phyloP scores from a whole-genome alignment of 2,888 invertebrate species.

The Panzeria rudis region DNA sequence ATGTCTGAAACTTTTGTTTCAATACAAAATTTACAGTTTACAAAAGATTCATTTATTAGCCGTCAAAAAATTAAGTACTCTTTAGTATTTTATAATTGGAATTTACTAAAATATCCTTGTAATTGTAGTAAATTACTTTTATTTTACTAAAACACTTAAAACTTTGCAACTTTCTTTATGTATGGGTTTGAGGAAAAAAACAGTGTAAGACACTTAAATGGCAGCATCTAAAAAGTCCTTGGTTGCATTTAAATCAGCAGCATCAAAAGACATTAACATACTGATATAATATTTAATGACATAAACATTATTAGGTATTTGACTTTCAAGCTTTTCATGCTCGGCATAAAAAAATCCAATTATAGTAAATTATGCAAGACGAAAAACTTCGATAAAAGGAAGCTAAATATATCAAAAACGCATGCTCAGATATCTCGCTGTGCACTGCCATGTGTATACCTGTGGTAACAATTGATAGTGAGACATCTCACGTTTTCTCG shows the following conservation, averaged over 20 bases:
- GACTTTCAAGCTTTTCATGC: too few species aligned
- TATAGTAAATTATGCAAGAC: too few species aligned
- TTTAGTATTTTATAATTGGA: slow-evolving; percentile 11
- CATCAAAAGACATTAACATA: background rate
- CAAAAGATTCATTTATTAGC: background rate
- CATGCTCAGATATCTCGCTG: too few species aligned
- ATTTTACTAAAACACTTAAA: slow-evolving; percentile 57
- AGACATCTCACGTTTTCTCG: too few species aligned
- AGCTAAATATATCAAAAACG: too few species aligned
- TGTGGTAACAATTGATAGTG: too few species aligned
- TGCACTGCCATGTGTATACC: too few species aligned
- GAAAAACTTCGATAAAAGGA: too few species aligned
- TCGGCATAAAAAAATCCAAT: too few species aligned
- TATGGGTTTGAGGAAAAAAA: slow-evolving; percentile 3
- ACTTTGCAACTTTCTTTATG: slow-evolving; percentile 22
- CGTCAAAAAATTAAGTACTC: background rate
- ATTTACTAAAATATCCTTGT: slow-evolving; percentile 32
- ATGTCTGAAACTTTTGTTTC: too few species aligned
- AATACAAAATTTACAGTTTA: background rate
- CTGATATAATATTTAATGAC: background rate
- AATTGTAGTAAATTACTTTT: slow-evolving; percentile 57
- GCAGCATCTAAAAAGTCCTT: slow-evolving; percentile 26
- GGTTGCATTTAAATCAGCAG: slow-evolving; percentile 24
- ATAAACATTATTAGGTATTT: too few species aligned
- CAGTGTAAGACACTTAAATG: slow-evolving; percentile 46